A percentile compares a stretch with the other conserved stretches of the same genome.
Conservation (phyloP, 2,113 vertebrate species). For the Channa maculata region DNA sequence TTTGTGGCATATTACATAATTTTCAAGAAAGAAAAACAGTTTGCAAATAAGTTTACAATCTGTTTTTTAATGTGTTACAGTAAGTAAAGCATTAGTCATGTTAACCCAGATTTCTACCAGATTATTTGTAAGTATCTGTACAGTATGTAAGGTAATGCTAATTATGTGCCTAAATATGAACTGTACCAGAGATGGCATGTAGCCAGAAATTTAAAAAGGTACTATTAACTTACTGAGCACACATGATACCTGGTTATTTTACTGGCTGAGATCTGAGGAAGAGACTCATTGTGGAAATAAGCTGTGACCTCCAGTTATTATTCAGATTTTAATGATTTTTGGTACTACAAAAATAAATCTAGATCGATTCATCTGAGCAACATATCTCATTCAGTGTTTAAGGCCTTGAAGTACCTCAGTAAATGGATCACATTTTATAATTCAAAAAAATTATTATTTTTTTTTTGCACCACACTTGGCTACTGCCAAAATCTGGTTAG, state of each 20-base stretch:
- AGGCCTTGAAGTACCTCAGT: slow-evolving; percentile 31
- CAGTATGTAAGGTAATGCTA: neutral
- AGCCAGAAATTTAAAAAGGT: neutral
- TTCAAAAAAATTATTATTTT: neutral
- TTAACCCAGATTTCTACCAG: slow-evolving; percentile 26
- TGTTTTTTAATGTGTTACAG: slow-evolving; percentile 51
- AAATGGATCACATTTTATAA: slow-evolving; percentile 22
- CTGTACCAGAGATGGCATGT: neutral
- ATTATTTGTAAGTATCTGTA: neutral
- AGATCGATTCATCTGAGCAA: slow-evolving; percentile 32
- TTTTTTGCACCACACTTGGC: no score
- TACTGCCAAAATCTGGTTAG: no score
- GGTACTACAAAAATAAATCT: slow-evolving; percentile 15
- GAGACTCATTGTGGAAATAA: no score
- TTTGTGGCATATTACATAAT: neutral
- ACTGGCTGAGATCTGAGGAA: no score
- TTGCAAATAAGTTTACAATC: slow-evolving; percentile 14
- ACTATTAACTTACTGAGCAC: no score
- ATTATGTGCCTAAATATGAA: slow-evolving; percentile 17
- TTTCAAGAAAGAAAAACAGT: slow-evolving; percentile 2
- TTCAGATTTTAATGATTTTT: slow-evolving; percentile 9
- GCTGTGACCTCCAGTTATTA: no score
- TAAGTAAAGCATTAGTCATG: slow-evolving; percentile 48
- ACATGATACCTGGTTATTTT: no score
- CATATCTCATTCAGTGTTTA: slow-evolving; percentile 26